Percentiles rank a stretch among this genome's conserved stretches.
Conservation (phyloP, 2,888 invertebrate genomes). For the Tipula confusa region DNA sequence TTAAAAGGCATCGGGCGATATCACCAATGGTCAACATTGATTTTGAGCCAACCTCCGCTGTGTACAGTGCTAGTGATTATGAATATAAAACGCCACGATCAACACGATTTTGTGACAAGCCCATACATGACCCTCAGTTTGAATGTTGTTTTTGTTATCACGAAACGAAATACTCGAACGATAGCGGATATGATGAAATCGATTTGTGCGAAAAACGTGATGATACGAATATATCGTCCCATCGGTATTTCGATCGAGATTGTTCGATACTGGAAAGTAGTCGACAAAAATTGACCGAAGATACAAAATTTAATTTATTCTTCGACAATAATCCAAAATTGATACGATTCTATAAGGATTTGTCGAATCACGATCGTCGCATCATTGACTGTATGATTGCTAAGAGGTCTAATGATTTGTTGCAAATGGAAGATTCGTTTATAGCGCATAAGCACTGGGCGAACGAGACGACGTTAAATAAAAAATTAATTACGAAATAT, state of each 20-base stretch:
- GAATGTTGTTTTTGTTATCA: not conserved
- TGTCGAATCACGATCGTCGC: not conserved
- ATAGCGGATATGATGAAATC: not conserved
- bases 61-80: not conserved
- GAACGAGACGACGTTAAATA: not conserved
- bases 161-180: not conserved
- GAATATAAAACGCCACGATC: not conserved
- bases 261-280: not conserved
- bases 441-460: slow-evolving; percentile 6
- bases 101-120: not conserved
- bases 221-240: not conserved
- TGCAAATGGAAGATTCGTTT: not conserved
- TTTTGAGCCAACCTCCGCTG: not conserved
- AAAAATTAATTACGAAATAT: not conserved
- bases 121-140: not conserved
- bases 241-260: not conserved
- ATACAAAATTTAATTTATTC: not conserved
- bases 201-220: not conserved
- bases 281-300: not conserved
- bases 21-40: not conserved
- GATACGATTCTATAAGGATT: not conserved
- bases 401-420: not conserved
- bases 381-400: not conserved
- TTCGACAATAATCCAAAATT: not conserved
- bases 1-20: not conserved